Percentiles rank a stretch among this genome's conserved stretches.
These are phyloP conservation scores for Eumerus sabulonum DNA, from an alignment of 2,888 invertebrate species.

Conservation along the genomic window DNA sequence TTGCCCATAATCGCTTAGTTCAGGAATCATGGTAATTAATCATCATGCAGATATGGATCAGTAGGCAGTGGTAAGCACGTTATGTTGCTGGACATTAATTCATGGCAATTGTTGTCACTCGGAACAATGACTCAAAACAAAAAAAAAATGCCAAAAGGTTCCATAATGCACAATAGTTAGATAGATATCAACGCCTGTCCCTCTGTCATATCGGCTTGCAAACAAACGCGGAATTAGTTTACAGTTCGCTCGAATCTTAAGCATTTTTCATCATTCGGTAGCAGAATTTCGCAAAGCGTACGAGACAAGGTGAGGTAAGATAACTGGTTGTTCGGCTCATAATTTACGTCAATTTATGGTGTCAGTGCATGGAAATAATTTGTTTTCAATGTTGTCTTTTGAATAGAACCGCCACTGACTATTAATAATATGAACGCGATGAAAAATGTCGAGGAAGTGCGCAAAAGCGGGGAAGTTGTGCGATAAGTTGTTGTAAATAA, in stretches of 20 bases:
- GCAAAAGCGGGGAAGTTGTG: neutral
- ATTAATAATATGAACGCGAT: conserved; percentile 36
- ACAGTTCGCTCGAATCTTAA: conserved; percentile 19
- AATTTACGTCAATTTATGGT: conserved; percentile 46
- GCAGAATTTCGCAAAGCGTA: conserved; percentile 9
- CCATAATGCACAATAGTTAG: conserved; percentile 25
- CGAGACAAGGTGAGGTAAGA: conserved; percentile 26
- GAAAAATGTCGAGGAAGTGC: neutral
- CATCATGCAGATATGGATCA: conserved; percentile 55
- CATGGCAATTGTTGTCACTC: conserved; percentile 24
- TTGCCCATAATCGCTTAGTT: conserved; percentile 28
- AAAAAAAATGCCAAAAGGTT: too few species aligned
- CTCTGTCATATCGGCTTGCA: neutral
- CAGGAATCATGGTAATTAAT: conserved; percentile 47
- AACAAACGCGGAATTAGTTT: conserved; percentile 34
- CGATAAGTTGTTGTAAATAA: too few species aligned
- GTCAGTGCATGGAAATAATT: conserved; percentile 39
- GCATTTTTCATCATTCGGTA: conserved; percentile 16
- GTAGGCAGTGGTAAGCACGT: conserved; percentile 7
- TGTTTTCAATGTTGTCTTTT: conserved; percentile 34
- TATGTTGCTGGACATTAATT: conserved; percentile 1
- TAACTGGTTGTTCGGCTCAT: conserved; percentile 22
- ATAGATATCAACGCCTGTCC: conserved; percentile 42
- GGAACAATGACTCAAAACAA: too few species aligned
- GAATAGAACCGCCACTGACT: conserved; percentile 19